Percentiles rank a stretch among this genome's conserved stretches.
Conservation (phyloP, 2,113 vertebrate genomes). For the Laticauda colubrina region DNA sequence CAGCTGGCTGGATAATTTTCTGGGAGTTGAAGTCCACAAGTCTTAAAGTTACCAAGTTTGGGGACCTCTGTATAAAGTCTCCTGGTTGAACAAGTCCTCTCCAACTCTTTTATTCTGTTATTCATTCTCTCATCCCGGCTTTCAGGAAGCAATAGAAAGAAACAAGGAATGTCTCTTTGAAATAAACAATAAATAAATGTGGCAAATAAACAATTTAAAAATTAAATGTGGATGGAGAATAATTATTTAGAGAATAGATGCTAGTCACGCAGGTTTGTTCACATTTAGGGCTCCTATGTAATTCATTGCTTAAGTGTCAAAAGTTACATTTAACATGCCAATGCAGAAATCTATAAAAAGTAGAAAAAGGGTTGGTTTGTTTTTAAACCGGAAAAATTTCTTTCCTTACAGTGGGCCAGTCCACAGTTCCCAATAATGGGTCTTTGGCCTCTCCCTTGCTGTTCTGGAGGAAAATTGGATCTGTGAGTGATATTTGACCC, state of each 20-base stretch:
- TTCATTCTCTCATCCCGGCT: too few species aligned
- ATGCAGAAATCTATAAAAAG: not conserved
- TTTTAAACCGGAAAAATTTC: slow-evolving; percentile 63
- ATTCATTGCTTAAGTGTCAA: not conserved
- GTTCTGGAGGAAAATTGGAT: slow-evolving; percentile 70
- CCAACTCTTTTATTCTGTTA: too few species aligned
- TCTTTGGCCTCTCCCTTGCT: slow-evolving; percentile 72
- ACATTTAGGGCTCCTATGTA: not conserved
- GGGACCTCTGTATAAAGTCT: too few species aligned
- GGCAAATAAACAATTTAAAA: not conserved
- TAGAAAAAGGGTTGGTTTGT: slow-evolving; percentile 50
- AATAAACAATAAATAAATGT: too few species aligned
- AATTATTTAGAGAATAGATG: not conserved
- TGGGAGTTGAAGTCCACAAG: too few species aligned
- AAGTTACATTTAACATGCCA: not conserved
- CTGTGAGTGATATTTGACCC: slow-evolving; percentile 58
- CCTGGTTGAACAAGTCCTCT: not conserved
- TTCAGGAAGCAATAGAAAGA: too few species aligned
- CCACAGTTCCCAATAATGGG: slow-evolving; percentile 71
- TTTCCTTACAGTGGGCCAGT: slow-evolving; percentile 69
- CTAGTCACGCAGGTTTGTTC: not conserved
- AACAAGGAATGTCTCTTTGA: too few species aligned
- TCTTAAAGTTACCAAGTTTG: too few species aligned
- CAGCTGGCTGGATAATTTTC: too few species aligned
- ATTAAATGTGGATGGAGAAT: not conserved